Conservation (phyloP, 2,113 vertebrate genomes). For the Cebidichthys violaceus region DNA sequence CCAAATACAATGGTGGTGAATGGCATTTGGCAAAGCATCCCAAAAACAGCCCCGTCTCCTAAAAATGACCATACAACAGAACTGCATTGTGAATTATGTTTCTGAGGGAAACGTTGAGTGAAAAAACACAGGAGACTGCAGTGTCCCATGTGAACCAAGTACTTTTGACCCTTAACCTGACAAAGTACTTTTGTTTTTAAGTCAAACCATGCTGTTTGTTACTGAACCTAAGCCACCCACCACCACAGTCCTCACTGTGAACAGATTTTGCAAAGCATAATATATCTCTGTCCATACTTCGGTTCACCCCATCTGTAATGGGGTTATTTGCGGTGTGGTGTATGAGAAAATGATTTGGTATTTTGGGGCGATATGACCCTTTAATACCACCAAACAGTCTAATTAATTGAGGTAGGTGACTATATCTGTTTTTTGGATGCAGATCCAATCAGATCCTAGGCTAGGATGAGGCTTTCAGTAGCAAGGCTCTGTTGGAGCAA, state of each 20-base stretch:
- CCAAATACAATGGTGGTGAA: not conserved
- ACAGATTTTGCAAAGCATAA: not conserved
- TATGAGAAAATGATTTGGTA: not conserved
- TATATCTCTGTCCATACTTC: not conserved
- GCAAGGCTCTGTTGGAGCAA: not conserved
- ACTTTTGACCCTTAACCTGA: too few relatives aligned
- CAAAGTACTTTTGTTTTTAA: not conserved
- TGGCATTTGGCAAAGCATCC: not conserved
- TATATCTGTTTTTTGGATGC: not conserved
- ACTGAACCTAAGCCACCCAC: not conserved
- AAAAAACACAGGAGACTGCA: not conserved
- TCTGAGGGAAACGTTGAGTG: too few relatives aligned
- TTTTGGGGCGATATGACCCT: not conserved
- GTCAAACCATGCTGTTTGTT: not conserved
- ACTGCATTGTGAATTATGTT: not conserved
- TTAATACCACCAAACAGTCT: not conserved
- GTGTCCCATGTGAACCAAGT: too few relatives aligned
- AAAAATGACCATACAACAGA: too few relatives aligned
- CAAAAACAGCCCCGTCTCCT: too few relatives aligned
- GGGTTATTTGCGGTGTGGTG: not conserved
- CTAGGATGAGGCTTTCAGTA: not conserved
- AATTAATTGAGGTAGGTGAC: not conserved
- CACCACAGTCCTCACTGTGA: not conserved
- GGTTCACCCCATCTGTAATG: not conserved
- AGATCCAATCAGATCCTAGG: not conserved